Percentiles rank a stretch among this genome's conserved stretches.
Conservation (phyloP, 2,113 vertebrate species). For the Pholis gunnellus region DNA sequence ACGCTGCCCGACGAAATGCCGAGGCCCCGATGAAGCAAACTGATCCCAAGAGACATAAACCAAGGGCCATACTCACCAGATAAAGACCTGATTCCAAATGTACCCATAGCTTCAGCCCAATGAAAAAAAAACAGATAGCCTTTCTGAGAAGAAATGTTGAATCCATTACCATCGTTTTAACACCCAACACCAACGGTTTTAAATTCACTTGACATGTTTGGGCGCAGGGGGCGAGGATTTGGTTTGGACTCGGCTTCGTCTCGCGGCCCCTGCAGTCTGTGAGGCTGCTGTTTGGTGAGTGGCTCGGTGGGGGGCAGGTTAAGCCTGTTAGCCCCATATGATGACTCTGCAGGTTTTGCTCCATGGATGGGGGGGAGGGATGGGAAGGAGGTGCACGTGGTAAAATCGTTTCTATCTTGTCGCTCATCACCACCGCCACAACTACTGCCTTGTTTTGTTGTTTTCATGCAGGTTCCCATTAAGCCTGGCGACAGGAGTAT, state of each 20-base stretch:
- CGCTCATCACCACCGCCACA: slow-evolving; percentile 11
- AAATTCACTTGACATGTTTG: slow-evolving; percentile 52
- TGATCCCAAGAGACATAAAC: slow-evolving; percentile 38
- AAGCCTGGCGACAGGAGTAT: slow-evolving; percentile 48
- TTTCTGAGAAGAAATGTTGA: slow-evolving; percentile 8
- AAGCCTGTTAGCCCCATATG: slow-evolving; percentile 65
- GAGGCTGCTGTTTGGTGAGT: slow-evolving; percentile 48
- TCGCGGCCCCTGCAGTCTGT: slow-evolving; percentile 29
- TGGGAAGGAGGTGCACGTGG: slow-evolving; percentile 20
- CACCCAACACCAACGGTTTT: slow-evolving; percentile 34
- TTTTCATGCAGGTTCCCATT: slow-evolving; percentile 57
- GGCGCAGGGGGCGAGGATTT: slow-evolving; percentile 20
- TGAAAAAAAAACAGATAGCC: not conserved
- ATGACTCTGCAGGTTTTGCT: slow-evolving; percentile 49
- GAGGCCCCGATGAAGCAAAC: slow-evolving; percentile 39
- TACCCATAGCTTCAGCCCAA: slow-evolving; percentile 29
- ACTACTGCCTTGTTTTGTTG: slow-evolving; percentile 13
- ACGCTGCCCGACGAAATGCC: slow-evolving; percentile 29
- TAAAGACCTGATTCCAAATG: slow-evolving; percentile 41
- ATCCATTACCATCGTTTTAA: slow-evolving; percentile 45
- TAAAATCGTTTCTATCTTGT: slow-evolving; percentile 39
- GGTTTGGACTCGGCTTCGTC: slow-evolving; percentile 39
- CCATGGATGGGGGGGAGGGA: not conserved
- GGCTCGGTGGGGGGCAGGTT: slow-evolving; percentile 58
- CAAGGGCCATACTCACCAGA: slow-evolving; percentile 40